Evolutionary conservation across 2,888 invertebrate species (phyloP), one percentile per base, ranked within the genome.

Genomic region (Drosophila nigricruria): DNA sequence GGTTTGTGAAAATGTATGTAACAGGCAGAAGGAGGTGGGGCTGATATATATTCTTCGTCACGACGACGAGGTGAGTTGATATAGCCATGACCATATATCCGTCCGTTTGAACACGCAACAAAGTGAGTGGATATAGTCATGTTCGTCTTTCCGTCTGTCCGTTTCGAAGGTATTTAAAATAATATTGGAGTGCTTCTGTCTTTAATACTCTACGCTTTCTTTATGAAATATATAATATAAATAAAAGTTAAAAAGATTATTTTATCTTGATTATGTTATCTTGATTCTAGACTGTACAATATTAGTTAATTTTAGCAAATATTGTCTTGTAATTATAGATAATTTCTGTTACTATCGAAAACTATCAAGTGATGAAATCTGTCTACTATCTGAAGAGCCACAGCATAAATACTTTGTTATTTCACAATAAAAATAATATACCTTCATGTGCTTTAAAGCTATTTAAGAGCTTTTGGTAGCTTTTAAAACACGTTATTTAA

Each of bases 391-490:
- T 34, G 3, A 34, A 25, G 4, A 36, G 25, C 20, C 9, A 20
- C 32, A 12, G n/a, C 16, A 32, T 3, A 9, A 32, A 3, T 23
- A 12, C 27, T 4, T 5, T 1, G 0, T 34, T n/a, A 20, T 49
- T 63, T 63, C 64, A 27, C 25, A 34, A 63, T 14, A 27, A 18
- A 4, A 4, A 6, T 9, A 20, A 25, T 20, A 47, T 18, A 0
- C 0, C 10, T 10, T 12, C 1, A 3, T 0, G 6, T 25, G 14
- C 27, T 18, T 20, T 20, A 1, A 18, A 30, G 36, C 47, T 23
- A 16, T 34, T 2, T 1, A 0, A 18, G n/a, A 66, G 66, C 64
- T 65, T 65, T 65, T 3, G 8, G 2, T 0, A 49, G 49, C 32
- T 30, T 25, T 38, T 0, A 10, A 14, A 0, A 6, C 5, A 14